These are phyloP conservation scores for Scrobipalpa costella DNA, from an alignment of 2,888 invertebrate genomes.

Conservation along the genomic window DNA sequence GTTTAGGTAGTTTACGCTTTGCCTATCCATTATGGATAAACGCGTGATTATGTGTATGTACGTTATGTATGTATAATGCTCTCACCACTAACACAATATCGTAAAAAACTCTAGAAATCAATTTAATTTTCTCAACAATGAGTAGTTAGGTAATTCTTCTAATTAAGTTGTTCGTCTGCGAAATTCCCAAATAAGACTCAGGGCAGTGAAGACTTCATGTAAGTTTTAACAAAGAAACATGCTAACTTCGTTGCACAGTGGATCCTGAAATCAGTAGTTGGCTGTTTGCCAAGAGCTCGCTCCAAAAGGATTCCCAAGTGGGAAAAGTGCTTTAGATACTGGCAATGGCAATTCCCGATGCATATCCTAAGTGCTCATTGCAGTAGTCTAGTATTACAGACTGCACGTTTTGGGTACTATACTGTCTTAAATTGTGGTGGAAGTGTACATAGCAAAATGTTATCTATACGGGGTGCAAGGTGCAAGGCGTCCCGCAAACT, in stretches of 20 bases:
- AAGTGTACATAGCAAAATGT: not conserved
- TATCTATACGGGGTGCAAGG: too few relatives aligned
- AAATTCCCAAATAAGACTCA: not conserved
- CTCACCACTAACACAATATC: too few relatives aligned
- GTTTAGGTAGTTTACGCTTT: too few relatives aligned
- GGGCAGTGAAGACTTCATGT: conserved; percentile 8
- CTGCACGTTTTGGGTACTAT: conserved; percentile 8
- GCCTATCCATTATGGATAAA: too few relatives aligned
- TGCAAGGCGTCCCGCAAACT: too few relatives aligned
- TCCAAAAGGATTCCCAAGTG: conserved; percentile 23
- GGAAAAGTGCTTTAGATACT: conserved; percentile 24
- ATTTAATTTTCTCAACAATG: too few relatives aligned
- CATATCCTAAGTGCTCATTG: conserved; percentile 21
- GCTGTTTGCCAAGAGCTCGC: conserved; percentile 16
- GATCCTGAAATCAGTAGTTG: conserved; percentile 23
- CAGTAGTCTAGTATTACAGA: conserved; percentile 15
- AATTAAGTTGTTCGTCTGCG: not conserved
- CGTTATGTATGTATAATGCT: too few relatives aligned
- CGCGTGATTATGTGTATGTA: too few relatives aligned
- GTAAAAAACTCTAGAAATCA: too few relatives aligned
- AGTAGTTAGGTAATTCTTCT: not conserved
- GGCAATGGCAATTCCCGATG: conserved; percentile 16
- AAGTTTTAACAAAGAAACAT: conserved; percentile 17
- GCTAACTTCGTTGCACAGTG: conserved; percentile 19
- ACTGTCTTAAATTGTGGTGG: not conserved